Evolutionary conservation across 2,888 invertebrate genomes (phyloP), one percentile per base, ranked within the genome.

Genomic region (Melanostoma scalare): DNA sequence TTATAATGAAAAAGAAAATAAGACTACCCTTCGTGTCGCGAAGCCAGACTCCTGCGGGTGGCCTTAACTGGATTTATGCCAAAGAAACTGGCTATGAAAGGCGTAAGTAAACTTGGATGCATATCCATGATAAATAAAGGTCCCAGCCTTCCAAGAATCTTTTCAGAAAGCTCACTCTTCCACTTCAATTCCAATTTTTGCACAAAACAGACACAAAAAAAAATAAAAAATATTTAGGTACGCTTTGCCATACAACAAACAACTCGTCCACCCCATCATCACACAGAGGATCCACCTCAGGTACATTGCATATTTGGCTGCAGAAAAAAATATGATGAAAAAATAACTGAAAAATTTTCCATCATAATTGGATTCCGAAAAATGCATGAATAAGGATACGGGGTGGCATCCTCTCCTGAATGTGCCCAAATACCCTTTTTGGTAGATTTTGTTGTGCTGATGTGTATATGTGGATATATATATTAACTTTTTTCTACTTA

Each of bases 291-390:
- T 58, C 31, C 36, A 42, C 40, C 63, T 63, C 65, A 76, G 81
- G 77, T 81, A 76, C 72, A 60, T 67, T 75, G 58, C 76, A 81
- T 76, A 72, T 72, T 81, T 76, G 72, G 67, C 55, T 72, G 42
- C 55, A 76, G 65, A 53, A 60, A 76, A 55, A 69, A 67, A 73
- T n/a, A 58, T 40, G 50, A 69, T 44, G 40, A 44, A 67, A 42
- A 76, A 61, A 38, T 38, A 76, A 50, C 53, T 76, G 50, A 67
- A 76, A 72, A 76, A 72, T 68, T 76, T 76, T 42, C 76, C 81
- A 68, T 74, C 74, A 81, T 81, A 81, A 81, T 81, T 81, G 81
- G 72, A 81, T 81, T 81, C 67, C 50, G 55, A 72, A 76, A 81
- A 81, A 76, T 72, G 81, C 71, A 72, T 55, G 76, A 72, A 61